Evolutionary conservation across 2,113 vertebrate species (phyloP).

Genomic region (human (Homo sapiens)): GRCh38 chr3:54604001-54604500

Average conservation of each 20-base stretch:
- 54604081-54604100: conserved; percentile 12
- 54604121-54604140: neutral
- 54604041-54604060: neutral
- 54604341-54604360: no score
- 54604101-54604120: neutral
- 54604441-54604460: neutral
- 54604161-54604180: neutral
- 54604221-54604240: neutral
- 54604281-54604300: neutral
- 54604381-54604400: neutral
- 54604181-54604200: neutral
- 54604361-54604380: neutral
- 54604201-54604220: neutral
- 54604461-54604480: neutral
- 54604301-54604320: neutral
- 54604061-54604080: neutral
- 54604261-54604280: neutral
- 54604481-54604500: neutral
- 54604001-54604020: neutral
- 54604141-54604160: neutral
- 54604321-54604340: neutral
- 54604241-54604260: neutral
- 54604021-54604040: neutral
- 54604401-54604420: neutral
- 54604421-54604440: neutral